Conservation (phyloP, 2,797 vertebrate species). For the Eremophila alpestris region DNA sequence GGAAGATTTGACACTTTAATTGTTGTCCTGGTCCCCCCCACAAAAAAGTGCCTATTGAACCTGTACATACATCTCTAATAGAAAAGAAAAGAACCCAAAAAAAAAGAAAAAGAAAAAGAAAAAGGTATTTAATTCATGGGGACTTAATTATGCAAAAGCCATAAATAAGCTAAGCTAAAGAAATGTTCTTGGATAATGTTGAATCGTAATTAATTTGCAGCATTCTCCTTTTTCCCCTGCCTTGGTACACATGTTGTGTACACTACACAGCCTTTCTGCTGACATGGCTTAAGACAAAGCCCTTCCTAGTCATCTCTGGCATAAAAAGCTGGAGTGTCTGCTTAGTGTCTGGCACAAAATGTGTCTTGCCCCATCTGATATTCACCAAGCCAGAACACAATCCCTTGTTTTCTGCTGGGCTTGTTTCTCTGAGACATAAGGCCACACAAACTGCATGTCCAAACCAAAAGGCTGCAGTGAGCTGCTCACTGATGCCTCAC, state of each 20-base stretch:
- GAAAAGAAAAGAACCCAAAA: too few species aligned
- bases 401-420: neutral
- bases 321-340: neutral
- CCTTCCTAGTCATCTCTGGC: neutral
- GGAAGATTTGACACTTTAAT: neutral
- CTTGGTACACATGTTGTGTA: neutral
- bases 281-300: neutral
- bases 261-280: neutral
- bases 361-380: neutral
- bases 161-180: neutral
- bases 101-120: neutral
- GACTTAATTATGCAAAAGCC: neutral
- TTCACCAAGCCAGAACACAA: neutral
- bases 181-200: neutral
- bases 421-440: neutral
- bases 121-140: neutral
- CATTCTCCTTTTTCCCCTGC: neutral
- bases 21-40: too few species aligned
- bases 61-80: neutral
- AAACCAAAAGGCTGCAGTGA: neutral
- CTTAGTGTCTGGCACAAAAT: neutral
- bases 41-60: neutral
- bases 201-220: constrained; percentile 14
- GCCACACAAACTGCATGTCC: neutral
- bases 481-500: neutral